Evolutionary conservation across 2,888 invertebrate species (phyloP).

Genomic region (Drepanosiphum platanoidis): DNA sequence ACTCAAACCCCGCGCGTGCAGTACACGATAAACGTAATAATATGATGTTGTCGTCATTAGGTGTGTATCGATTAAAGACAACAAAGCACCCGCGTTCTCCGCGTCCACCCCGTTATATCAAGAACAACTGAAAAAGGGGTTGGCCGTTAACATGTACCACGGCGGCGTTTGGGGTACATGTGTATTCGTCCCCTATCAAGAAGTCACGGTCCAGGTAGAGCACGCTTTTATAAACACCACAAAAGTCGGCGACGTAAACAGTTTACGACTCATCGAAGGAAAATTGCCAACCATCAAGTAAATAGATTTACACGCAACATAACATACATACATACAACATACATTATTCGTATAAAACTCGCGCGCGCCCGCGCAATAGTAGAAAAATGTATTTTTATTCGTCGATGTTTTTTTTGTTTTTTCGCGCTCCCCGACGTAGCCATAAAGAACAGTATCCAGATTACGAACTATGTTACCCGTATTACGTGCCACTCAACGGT

Average conservation of each 20-base stretch:
- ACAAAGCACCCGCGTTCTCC: conserved; percentile 73
- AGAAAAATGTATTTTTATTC: too few relatives aligned
- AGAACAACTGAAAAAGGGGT: conserved; percentile 77
- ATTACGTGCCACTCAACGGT: conserved; percentile 96
- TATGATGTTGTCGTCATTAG: too few relatives aligned
- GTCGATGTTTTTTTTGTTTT: neutral
- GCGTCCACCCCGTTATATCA: conserved; percentile 71
- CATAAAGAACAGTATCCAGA: conserved; percentile 67
- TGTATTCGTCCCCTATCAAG: conserved; percentile 76
- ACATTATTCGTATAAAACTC: too few relatives aligned
- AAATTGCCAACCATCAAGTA: conserved; percentile 75
- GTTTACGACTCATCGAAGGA: conserved; percentile 92
- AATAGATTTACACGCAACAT: conserved; percentile 66
- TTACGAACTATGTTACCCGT: conserved; percentile 82
- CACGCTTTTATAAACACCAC: conserved; percentile 95
- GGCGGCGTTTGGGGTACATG: conserved; percentile 84
- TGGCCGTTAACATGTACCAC: conserved; percentile 85
- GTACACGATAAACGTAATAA: neutral
- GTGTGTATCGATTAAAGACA: conserved; percentile 75
- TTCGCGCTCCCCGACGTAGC: conserved; percentile 63
- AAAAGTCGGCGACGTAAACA: conserved; percentile 91
- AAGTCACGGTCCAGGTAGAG: conserved; percentile 73
- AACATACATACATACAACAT: neutral
- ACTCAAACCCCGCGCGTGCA: neutral
- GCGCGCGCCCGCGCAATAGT: too few relatives aligned